These are phyloP conservation scores for Blastomussa wellsi DNA, from an alignment of 92 coral and sea anemone species.

Conservation along the genomic window DNA sequence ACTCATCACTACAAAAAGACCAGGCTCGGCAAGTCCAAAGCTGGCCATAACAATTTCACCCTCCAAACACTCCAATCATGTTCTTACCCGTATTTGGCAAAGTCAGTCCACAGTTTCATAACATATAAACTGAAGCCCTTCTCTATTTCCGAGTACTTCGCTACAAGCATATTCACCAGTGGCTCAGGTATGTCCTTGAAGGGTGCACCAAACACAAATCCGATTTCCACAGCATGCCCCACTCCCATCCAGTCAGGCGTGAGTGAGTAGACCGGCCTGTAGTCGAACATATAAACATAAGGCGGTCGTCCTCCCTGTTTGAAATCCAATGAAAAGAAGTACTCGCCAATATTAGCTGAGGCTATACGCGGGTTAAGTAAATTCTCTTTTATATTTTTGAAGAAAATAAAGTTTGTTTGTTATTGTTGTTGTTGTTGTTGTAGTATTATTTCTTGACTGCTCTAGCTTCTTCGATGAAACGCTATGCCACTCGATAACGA, in stretches of 20 bases:
- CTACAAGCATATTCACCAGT: background rate
- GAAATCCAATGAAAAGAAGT: background rate
- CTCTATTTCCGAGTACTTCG: slow-evolving; percentile 17
- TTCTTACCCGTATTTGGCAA: slow-evolving; percentile 87
- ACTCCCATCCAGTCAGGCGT: slow-evolving; percentile 31
- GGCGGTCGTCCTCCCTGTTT: slow-evolving; percentile 26
- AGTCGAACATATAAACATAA: slow-evolving; percentile 49
- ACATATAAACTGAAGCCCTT: slow-evolving; percentile 35
- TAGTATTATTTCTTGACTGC: too few species aligned
- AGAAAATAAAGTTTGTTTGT: too few species aligned
- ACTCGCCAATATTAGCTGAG: too few species aligned
- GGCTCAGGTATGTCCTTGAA: slow-evolving; percentile 12
- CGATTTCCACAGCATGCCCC: slow-evolving; percentile 14
- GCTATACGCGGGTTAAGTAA: too few species aligned
- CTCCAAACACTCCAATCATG: background rate
- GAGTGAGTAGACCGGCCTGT: slow-evolving; percentile 15
- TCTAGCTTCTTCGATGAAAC: too few species aligned
- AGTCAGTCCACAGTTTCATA: slow-evolving; percentile 79
- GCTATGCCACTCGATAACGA: too few species aligned
- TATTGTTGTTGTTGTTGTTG: too few species aligned
- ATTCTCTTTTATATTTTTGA: too few species aligned
- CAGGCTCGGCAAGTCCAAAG: background rate
- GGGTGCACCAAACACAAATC: slow-evolving; percentile 21
- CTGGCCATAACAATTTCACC: too few species aligned
- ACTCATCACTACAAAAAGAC: too few species aligned